phyloP scores from a whole-genome alignment of 2,113 vertebrate genomes.

The Rhinoderma darwinii region DNA sequence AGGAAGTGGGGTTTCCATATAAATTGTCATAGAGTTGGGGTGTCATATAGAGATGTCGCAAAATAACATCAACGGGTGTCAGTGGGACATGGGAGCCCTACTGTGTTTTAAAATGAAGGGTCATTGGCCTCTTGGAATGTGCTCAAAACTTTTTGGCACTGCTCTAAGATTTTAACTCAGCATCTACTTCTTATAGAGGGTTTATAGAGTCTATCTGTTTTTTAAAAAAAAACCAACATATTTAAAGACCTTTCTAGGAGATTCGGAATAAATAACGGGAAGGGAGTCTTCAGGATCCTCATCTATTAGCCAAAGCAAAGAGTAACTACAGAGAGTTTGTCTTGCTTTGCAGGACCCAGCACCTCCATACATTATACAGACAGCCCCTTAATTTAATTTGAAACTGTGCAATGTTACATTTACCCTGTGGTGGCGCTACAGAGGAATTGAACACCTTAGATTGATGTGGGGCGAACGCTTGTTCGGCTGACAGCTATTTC shows the following conservation, averaged over 20 bases:
- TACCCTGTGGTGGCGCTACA: no score
- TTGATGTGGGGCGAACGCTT: no score
- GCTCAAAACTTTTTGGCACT: background rate
- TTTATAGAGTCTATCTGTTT: background rate
- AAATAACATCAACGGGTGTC: no score
- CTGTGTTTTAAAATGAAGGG: background rate
- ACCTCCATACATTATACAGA: background rate
- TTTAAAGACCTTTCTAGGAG: background rate
- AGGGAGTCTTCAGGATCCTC: background rate
- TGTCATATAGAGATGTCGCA: no score
- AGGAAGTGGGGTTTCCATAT: background rate
- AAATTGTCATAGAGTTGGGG: no score
- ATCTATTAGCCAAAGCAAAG: background rate
- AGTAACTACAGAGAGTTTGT: background rate
- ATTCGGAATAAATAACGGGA: background rate
- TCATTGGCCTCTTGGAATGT: background rate
- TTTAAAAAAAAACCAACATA: no score
- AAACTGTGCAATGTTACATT: background rate
- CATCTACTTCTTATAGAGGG: background rate
- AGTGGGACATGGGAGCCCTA: background rate
- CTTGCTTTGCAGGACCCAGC: background rate
- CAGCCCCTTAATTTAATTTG: background rate
- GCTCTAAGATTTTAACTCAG: background rate
- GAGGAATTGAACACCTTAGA: no score
- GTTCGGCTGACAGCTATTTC: no score